Evolutionary conservation across 1,140 invertebrate genomes (phyloP).

Genomic region (Lepidurus apus): DNA sequence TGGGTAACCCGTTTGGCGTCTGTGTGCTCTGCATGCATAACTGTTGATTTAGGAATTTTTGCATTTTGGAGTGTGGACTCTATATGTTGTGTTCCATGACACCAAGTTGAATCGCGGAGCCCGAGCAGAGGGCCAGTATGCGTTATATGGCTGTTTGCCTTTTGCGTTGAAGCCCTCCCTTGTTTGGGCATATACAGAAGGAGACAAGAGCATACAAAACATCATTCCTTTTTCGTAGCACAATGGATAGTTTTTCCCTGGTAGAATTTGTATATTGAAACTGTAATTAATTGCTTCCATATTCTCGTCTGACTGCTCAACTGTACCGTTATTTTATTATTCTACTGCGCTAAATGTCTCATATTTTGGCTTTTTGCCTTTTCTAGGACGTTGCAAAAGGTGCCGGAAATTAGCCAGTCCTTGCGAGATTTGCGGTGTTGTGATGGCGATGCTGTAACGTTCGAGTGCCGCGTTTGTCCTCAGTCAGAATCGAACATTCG

Average conservation of each 20-base stretch:
- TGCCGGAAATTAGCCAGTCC: constrained; percentile 62
- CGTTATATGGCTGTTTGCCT: constrained; percentile 19
- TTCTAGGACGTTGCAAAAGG: constrained; percentile 62
- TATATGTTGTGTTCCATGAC: neutral
- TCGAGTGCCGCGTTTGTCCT: constrained; percentile 65
- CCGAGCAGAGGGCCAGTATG: neutral
- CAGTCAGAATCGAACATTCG: constrained; percentile 56
- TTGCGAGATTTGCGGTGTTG: constrained; percentile 70
- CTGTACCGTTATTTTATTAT: constrained; percentile 9
- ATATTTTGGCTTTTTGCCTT: constrained; percentile 30
- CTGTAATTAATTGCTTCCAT: neutral
- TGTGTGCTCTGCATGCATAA: constrained; percentile 13
- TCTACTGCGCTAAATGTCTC: constrained; percentile 16
- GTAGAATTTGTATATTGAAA: neutral
- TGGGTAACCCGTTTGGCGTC: neutral
- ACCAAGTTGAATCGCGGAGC: constrained; percentile 9
- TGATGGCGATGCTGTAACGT: constrained; percentile 68
- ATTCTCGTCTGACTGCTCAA: neutral
- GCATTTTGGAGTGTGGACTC: neutral
- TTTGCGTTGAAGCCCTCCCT: constrained; percentile 13
- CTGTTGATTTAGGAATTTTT: neutral
- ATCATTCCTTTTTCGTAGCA: constrained; percentile 4
- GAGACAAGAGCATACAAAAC: constrained; percentile 21
- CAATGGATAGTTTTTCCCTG: neutral
- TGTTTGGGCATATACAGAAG: constrained; percentile 19